Evolutionary conservation across 2,888 invertebrate genomes (phyloP).

Genomic region (Hemithea aestivaria): DNA sequence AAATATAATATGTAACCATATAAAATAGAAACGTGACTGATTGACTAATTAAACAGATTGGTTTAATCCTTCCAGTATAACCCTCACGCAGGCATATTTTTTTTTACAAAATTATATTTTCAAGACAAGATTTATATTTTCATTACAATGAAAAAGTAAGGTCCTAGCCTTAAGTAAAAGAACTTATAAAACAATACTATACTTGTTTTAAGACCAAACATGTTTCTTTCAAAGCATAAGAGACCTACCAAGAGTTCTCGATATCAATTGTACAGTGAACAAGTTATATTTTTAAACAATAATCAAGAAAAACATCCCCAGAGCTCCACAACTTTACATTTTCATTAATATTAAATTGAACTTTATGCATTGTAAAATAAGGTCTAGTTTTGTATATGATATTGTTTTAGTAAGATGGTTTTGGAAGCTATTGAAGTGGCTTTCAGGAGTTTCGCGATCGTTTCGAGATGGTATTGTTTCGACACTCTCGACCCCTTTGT

Average conservation of each 20-base stretch:
- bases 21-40: too few species aligned
- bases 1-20: too few species aligned
- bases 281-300: slow-evolving; percentile 31
- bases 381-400: slow-evolving; percentile 17
- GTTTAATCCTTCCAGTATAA: too few species aligned
- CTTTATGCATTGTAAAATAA: slow-evolving; percentile 12
- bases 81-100: too few species aligned
- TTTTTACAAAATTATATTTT: too few species aligned
- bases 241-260: slow-evolving; percentile 14
- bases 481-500: slow-evolving; percentile 48
- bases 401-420: slow-evolving; percentile 16
- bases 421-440: slow-evolving; percentile 45
- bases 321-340: slow-evolving; percentile 29
- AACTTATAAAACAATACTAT: too few species aligned
- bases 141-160: too few species aligned
- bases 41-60: too few species aligned
- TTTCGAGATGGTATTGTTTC: slow-evolving; percentile 58
- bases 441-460: slow-evolving; percentile 46
- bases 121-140: too few species aligned
- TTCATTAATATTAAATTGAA: slow-evolving; percentile 1
- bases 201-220: too few species aligned
- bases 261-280: slow-evolving; percentile 20
- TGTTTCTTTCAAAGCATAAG: too few species aligned
- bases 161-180: too few species aligned
- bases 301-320: slow-evolving; percentile 46